These are phyloP conservation scores for Felis catus DNA, from an alignment of 2,113 vertebrate genomes.

Conservation along the genomic window DNA sequence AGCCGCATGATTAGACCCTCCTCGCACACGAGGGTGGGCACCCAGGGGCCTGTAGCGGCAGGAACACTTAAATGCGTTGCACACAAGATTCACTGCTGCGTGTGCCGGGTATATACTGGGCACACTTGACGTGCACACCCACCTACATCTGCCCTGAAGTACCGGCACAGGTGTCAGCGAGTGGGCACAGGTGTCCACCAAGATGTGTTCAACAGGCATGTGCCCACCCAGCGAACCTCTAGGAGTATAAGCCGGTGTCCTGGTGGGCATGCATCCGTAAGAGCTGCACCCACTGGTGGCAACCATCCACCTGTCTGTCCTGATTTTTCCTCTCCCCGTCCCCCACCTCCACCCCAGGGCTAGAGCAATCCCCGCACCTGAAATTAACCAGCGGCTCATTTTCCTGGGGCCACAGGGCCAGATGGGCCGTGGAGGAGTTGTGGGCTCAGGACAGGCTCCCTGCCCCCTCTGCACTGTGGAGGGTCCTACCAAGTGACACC, in stretches of 20 bases:
- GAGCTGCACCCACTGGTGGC: neutral
- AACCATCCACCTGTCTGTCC: neutral
- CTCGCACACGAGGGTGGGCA: accelerated
- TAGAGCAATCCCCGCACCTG: neutral
- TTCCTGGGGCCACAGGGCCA: neutral
- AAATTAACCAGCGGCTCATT: neutral
- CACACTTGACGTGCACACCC: neutral
- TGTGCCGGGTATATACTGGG: neutral
- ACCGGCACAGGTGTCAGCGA: neutral
- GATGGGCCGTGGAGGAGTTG: accelerated
- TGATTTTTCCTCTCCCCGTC: neutral
- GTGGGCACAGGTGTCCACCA: neutral
- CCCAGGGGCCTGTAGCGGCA: accelerated
- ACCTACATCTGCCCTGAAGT: neutral
- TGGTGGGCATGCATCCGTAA: neutral
- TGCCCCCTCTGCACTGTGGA: neutral
- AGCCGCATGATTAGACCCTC: neutral
- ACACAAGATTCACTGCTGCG: neutral
- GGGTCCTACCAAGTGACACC: neutral
- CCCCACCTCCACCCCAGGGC: neutral
- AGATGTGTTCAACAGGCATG: neutral
- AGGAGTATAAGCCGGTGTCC: neutral
- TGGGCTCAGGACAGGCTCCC: neutral
- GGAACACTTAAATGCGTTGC: neutral
- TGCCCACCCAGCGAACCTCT: neutral